Conservation (phyloP, 2,888 invertebrate genomes). For the Orthosia gothica region DNA sequence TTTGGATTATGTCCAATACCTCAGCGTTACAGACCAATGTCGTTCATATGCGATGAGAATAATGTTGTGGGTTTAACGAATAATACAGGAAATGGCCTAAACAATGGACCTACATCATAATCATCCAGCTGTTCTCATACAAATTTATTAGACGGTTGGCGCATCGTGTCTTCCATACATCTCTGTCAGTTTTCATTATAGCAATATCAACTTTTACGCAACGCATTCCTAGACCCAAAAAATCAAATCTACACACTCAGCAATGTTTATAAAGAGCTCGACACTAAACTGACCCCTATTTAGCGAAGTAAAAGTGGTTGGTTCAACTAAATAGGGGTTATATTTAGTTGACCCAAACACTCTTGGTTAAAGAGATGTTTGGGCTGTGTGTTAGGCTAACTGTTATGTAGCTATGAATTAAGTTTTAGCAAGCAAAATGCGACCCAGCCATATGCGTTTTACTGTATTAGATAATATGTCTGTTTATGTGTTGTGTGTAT, state of each 20-base stretch:
- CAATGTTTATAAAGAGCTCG: neutral
- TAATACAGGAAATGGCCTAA: neutral
- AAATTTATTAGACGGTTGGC: neutral
- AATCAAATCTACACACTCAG: neutral
- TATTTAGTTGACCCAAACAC: no score
- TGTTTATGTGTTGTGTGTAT: neutral
- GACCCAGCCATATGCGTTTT: no score
- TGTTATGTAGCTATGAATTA: neutral
- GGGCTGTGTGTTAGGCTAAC: neutral
- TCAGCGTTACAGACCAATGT: constrained; percentile 63
- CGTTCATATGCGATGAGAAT: constrained; percentile 38
- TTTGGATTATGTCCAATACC: constrained; percentile 71
- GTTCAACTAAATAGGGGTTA: no score
- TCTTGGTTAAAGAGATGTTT: no score
- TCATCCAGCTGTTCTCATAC: neutral
- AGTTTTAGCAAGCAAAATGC: neutral
- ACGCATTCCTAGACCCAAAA: neutral
- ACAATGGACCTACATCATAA: neutral
- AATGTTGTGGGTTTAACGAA: constrained; percentile 13
- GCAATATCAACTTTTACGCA: neutral
- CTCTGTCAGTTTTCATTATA: neutral
- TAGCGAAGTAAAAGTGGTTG: no score
- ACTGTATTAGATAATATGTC: neutral
- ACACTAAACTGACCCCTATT: neutral
- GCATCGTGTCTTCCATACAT: neutral